Evolutionary conservation across 2,888 invertebrate genomes (phyloP).

Genomic region (Thyatira batis): DNA sequence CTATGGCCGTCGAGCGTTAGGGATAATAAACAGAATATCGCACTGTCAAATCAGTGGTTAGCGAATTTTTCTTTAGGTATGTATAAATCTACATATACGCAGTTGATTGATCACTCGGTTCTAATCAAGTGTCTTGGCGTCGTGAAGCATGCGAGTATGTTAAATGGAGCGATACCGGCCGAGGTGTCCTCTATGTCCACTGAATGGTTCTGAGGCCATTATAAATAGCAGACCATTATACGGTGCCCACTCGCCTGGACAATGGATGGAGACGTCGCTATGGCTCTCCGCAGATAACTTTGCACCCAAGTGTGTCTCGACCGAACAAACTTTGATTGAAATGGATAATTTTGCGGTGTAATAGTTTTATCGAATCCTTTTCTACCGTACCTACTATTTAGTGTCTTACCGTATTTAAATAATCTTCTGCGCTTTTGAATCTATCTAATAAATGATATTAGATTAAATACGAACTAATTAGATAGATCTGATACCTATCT

Average conservation of each 20-base stretch:
- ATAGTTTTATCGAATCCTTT: not conserved
- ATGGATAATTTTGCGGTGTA: not conserved
- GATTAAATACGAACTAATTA: too few species aligned
- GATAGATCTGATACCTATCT: too few species aligned
- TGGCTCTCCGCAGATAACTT: conserved; percentile 22
- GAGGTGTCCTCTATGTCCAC: conserved; percentile 62
- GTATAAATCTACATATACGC: too few species aligned
- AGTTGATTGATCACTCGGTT: conserved; percentile 8
- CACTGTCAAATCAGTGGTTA: too few species aligned
- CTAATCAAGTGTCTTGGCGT: conserved; percentile 35
- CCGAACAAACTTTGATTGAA: not conserved
- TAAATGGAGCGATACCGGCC: conserved; percentile 63
- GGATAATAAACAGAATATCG: too few species aligned
- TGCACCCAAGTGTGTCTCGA: not conserved
- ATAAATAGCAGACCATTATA: conserved; percentile 44
- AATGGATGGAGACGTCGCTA: conserved; percentile 31
- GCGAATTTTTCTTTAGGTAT: too few species aligned
- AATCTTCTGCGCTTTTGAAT: too few species aligned
- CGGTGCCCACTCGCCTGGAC: conserved; percentile 34
- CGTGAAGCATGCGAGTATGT: conserved; percentile 62
- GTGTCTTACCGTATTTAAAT: too few species aligned
- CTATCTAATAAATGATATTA: too few species aligned
- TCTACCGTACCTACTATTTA: too few species aligned
- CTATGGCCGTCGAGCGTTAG: too few species aligned
- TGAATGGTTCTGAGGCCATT: conserved; percentile 56